phyloP scores from a whole-genome alignment of 1,140 invertebrate species.

The Lucilia sericata region DNA sequence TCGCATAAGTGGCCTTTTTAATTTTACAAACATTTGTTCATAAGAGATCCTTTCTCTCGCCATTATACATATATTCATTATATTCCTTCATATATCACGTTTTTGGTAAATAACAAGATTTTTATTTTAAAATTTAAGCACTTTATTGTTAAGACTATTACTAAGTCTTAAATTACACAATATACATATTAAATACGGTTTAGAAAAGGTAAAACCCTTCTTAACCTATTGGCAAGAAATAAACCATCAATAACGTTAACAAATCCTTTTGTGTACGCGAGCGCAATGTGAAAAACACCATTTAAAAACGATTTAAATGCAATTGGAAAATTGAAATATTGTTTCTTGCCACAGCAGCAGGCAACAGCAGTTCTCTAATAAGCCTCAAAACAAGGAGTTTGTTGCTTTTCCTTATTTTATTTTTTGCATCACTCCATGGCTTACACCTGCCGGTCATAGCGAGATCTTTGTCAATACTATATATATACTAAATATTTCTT shows the following conservation, averaged over 20 bases:
- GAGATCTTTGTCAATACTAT: background rate
- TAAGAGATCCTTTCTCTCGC: background rate
- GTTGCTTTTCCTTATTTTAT: background rate
- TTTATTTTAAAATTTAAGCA: background rate
- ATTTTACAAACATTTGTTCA: background rate
- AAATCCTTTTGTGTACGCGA: background rate
- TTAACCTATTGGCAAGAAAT: constrained; percentile 12
- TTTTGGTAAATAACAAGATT: background rate
- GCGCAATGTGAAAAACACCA: background rate
- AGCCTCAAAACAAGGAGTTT: background rate
- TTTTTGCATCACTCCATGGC: background rate
- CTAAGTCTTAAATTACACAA: background rate
- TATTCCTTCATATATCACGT: background rate
- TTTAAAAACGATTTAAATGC: background rate
- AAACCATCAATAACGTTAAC: constrained; percentile 19
- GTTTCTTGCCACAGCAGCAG: background rate
- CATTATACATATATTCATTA: background rate
- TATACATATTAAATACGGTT: constrained; percentile 1
- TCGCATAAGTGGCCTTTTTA: background rate
- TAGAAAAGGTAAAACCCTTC: background rate
- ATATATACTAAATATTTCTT: background rate
- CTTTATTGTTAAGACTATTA: background rate
- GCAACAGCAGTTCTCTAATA: background rate
- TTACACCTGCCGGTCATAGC: constrained; percentile 33
- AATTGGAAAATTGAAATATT: background rate